phyloP scores from a whole-genome alignment of 1,140 invertebrate genomes.

The Lepidurus couesii region DNA sequence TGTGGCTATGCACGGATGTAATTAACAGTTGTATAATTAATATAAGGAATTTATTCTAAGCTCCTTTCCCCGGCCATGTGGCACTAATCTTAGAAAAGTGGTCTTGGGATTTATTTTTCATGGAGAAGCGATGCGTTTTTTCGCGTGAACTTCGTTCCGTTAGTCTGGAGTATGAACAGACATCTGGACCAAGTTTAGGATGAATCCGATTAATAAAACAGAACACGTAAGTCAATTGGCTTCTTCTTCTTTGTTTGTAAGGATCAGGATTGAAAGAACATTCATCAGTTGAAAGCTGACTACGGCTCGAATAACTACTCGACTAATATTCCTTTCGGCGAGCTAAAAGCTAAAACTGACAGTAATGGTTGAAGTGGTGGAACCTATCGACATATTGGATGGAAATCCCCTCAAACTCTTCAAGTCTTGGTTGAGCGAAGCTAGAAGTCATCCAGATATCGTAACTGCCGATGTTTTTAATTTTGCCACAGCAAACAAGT shows the following conservation, averaged over 20 bases:
- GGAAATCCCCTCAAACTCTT: background rate
- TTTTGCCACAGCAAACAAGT: background rate
- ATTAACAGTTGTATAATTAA: background rate
- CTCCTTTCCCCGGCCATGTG: background rate
- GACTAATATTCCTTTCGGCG: background rate
- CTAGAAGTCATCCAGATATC: conserved; percentile 1
- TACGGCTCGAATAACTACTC: no score
- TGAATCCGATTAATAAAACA: background rate
- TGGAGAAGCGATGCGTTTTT: background rate
- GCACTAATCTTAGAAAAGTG: background rate
- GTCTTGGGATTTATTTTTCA: background rate
- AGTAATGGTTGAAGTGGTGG: background rate
- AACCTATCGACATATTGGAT: background rate
- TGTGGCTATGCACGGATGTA: conserved; percentile 18
- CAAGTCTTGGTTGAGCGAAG: background rate
- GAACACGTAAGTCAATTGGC: no score
- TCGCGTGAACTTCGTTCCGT: background rate
- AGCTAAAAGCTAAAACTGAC: background rate
- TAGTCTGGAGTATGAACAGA: background rate
- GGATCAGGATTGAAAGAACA: no score
- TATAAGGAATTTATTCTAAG: conserved; percentile 1
- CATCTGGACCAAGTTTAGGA: background rate
- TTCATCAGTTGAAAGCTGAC: no score
- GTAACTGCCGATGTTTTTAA: background rate
- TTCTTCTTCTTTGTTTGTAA: no score